Evolutionary conservation across 2,797 vertebrate genomes (phyloP).

Genomic region (Protosalanx chinensis): DNA sequence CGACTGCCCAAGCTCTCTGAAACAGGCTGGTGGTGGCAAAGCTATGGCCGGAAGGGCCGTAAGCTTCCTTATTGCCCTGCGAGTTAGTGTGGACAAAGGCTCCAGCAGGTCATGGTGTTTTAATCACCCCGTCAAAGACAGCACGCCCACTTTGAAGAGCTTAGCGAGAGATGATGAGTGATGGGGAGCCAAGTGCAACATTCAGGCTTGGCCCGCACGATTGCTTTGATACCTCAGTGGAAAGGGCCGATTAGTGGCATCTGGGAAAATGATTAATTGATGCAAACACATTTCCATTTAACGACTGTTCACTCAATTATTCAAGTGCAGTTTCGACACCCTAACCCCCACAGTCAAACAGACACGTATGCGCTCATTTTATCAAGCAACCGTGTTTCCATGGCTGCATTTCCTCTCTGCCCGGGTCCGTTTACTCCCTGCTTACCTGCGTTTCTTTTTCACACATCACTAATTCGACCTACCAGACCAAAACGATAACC

Average conservation of each 20-base stretch:
- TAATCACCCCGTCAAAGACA: slow-evolving; percentile 65
- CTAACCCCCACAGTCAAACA: neutral
- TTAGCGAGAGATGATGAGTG: slow-evolving; percentile 61
- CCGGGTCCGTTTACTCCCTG: slow-evolving; percentile 26
- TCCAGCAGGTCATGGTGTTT: slow-evolving; percentile 57
- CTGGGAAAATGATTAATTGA: slow-evolving; percentile 73
- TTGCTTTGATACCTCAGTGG: slow-evolving; percentile 53
- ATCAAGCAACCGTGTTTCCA: slow-evolving; percentile 58
- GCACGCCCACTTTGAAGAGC: slow-evolving; percentile 55
- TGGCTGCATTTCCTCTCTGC: slow-evolving; percentile 53
- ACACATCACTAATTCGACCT: slow-evolving; percentile 17
- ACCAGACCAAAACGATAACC: neutral
- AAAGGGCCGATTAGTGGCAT: slow-evolving; percentile 68
- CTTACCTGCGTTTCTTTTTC: neutral
- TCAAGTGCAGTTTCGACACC: slow-evolving; percentile 54
- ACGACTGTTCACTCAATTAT: slow-evolving; percentile 72
- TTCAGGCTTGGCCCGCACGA: slow-evolving; percentile 48
- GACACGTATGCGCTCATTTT: slow-evolving; percentile 38
- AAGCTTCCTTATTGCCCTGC: slow-evolving; percentile 41
- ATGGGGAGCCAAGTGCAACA: slow-evolving; percentile 43
- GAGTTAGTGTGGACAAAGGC: slow-evolving; percentile 54
- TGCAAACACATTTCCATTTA: slow-evolving; percentile 73
- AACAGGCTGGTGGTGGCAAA: slow-evolving; percentile 36
- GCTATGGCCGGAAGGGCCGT: slow-evolving; percentile 45
- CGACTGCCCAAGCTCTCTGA: neutral